These are phyloP conservation scores for Acinonyx jubatus DNA, from an alignment of 2,113 vertebrate genomes.

Conservation along the genomic window DNA sequence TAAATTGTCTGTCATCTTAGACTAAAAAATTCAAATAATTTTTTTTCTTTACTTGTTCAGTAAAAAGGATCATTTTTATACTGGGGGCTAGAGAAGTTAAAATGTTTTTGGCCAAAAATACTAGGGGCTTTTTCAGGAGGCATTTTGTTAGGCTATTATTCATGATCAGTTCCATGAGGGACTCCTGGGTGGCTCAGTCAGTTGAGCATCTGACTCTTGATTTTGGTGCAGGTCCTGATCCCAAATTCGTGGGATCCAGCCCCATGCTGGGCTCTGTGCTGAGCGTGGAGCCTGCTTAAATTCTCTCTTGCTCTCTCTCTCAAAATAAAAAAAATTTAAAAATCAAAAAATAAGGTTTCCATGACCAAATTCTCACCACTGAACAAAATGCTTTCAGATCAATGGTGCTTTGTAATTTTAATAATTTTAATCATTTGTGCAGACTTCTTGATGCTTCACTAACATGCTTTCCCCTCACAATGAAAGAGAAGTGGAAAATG, in stretches of 20 bases:
- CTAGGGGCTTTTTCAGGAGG: neutral
- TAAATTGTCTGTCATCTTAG: neutral
- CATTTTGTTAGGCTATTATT: neutral
- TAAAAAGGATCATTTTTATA: constrained; percentile 26
- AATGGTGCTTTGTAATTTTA: neutral
- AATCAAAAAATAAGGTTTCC: neutral
- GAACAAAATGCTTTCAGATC: neutral
- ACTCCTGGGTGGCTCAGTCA: too few species aligned
- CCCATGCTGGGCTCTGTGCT: too few species aligned
- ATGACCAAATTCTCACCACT: neutral
- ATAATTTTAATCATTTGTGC: neutral
- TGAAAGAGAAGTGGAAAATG: neutral
- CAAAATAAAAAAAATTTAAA: too few species aligned
- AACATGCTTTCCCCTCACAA: neutral
- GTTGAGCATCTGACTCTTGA: too few species aligned
- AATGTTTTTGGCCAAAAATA: constrained; percentile 16
- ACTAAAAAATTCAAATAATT: neutral
- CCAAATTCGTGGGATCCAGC: too few species aligned
- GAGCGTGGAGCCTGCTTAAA: too few species aligned
- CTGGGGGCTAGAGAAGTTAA: neutral
- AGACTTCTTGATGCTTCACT: neutral
- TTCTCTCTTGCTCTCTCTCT: too few species aligned
- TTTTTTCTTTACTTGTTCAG: neutral
- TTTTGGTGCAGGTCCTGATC: too few species aligned
- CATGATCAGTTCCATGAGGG: neutral